Conservation (phyloP, 1,140 invertebrate genomes). For the Camponotus floridanus region DNA sequence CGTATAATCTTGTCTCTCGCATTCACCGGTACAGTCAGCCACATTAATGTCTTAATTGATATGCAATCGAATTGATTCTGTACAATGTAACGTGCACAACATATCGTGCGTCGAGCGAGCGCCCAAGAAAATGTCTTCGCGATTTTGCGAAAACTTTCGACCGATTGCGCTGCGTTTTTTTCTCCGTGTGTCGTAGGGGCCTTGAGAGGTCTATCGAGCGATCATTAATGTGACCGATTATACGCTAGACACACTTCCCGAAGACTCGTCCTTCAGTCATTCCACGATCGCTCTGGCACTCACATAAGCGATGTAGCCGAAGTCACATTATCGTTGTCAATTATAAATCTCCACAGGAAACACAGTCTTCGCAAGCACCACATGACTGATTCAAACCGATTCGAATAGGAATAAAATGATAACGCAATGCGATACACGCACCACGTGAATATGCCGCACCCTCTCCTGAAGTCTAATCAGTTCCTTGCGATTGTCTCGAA, state of each 20-base stretch:
- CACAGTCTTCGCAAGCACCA: conserved; percentile 70
- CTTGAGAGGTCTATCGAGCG: neutral
- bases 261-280: conserved; percentile 68
- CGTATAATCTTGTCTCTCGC: conserved; percentile 71
- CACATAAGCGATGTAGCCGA: conserved; percentile 73
- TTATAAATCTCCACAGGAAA: conserved; percentile 69
- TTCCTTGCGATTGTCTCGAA: neutral
- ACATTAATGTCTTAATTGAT: conserved; percentile 65
- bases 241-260: conserved; percentile 64
- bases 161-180: neutral
- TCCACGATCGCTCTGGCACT: conserved; percentile 73
- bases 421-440: conserved; percentile 41
- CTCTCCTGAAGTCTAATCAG: conserved; percentile 62
- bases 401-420: conserved; percentile 56
- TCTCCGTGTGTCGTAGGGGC: neutral
- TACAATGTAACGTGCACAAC: conserved; percentile 11
- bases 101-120: neutral
- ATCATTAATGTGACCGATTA: conserved; percentile 71
- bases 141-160: neutral
- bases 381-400: conserved; percentile 67
- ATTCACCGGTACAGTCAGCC: conserved; percentile 63
- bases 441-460: conserved; percentile 65
- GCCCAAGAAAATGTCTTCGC: conserved; percentile 24
- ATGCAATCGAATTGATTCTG: conserved; percentile 57
- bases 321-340: conserved; percentile 75